A percentile compares a stretch with the other conserved stretches of the same genome.
Conservation (phyloP, 2,113 vertebrate species). For the Calypte anna region DNA sequence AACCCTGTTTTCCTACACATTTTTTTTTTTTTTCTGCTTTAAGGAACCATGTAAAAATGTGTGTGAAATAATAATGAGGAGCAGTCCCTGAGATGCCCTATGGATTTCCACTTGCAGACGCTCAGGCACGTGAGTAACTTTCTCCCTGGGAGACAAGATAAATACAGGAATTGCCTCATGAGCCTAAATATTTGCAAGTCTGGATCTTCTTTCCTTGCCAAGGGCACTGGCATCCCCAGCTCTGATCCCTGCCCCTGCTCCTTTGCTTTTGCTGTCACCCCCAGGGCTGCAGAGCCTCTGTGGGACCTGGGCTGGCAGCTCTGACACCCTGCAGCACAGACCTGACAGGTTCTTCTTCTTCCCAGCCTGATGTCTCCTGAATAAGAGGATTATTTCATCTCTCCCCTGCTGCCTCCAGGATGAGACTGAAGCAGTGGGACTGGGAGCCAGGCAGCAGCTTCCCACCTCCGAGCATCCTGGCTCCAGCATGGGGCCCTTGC, state of each 20-base stretch:
- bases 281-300: not conserved
- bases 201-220: not conserved
- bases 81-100: not conserved
- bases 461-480: not conserved
- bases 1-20: rapidly evolving
- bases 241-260: not conserved
- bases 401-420: not conserved
- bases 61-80: not conserved
- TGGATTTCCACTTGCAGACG: not conserved
- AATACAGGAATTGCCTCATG: not conserved
- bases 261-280: not conserved
- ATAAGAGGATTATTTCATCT: not conserved
- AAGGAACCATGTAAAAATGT: not conserved
- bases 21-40: not conserved
- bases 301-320: not conserved
- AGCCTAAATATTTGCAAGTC: not conserved
- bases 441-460: not conserved
- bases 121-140: not conserved
- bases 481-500: not conserved
- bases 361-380: not conserved
- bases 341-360: not conserved
- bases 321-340: not conserved
- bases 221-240: not conserved
- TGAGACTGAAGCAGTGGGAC: not conserved
- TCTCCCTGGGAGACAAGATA: not conserved